phyloP scores from a whole-genome alignment of 2,888 invertebrate genomes.

The Oxytorus armatus region DNA sequence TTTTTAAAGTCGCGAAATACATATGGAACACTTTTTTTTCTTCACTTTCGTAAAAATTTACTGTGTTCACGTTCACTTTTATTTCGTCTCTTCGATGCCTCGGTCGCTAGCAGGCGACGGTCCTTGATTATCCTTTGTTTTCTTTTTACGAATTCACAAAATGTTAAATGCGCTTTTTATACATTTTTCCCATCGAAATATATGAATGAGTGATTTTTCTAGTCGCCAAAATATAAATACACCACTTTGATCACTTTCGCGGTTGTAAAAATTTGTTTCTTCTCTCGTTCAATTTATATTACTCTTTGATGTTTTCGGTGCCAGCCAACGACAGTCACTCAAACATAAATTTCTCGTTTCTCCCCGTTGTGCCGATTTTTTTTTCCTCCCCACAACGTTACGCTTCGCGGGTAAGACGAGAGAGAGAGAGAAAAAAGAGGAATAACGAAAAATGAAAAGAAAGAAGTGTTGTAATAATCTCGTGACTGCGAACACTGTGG shows the following conservation, averaged over 20 bases:
- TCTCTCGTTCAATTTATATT: constrained; percentile 16
- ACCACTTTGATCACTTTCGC: not conserved
- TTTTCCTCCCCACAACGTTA: not conserved
- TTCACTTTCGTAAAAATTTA: too few species aligned
- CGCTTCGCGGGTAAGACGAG: not conserved
- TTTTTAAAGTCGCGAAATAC: too few species aligned
- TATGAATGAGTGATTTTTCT: not conserved
- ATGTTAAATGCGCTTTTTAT: too few species aligned
- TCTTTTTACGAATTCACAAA: not conserved
- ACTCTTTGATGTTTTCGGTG: constrained; percentile 53
- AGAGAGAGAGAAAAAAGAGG: not conserved
- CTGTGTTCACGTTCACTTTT: too few species aligned
- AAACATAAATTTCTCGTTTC: constrained; percentile 46
- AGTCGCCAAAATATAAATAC: not conserved
- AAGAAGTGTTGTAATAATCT: constrained; percentile 29
- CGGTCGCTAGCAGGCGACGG: too few species aligned
- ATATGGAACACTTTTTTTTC: too few species aligned
- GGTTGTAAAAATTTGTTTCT: constrained; percentile 11
- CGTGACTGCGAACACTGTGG: not conserved
- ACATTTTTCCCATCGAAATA: not conserved
- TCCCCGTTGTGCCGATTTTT: constrained; percentile 13
- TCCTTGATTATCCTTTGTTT: too few species aligned
- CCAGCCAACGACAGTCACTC: constrained; percentile 4
- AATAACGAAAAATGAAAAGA: constrained; percentile 1
- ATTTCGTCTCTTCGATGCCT: too few species aligned